Evolutionary conservation across 1,140 invertebrate genomes (phyloP).

Genomic region (Colletes latitarsis): DNA sequence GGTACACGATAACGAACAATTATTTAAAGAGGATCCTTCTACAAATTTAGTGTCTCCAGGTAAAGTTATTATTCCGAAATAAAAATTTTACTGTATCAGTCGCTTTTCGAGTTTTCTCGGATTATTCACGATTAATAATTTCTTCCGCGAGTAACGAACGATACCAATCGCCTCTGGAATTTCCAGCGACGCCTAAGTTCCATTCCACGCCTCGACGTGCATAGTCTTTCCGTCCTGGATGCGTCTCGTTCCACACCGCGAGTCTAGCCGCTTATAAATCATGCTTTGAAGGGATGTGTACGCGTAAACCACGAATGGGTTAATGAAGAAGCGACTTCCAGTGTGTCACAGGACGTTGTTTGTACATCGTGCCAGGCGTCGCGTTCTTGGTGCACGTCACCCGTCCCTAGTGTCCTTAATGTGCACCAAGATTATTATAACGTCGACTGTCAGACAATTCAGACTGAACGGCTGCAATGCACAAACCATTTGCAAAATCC

Average conservation of each 20-base stretch:
- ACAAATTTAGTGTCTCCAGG: no score
- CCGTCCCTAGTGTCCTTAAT: background rate
- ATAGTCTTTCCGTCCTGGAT: conserved; percentile 11
- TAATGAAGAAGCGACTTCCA: conserved; percentile 66
- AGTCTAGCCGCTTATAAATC: conserved; percentile 33
- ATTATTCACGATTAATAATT: background rate
- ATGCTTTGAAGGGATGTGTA: conserved; percentile 32
- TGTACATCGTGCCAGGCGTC: conserved; percentile 12
- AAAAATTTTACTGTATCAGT: no score
- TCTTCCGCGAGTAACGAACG: background rate
- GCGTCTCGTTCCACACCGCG: conserved; percentile 5
- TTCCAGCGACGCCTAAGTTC: background rate
- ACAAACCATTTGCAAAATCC: background rate
- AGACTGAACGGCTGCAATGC: background rate
- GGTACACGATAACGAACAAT: no score
- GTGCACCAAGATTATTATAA: background rate
- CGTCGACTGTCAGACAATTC: background rate
- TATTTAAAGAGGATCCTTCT: no score
- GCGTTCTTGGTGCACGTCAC: background rate
- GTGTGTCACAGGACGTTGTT: conserved; percentile 41
- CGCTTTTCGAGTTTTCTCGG: no score
- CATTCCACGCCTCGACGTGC: background rate
- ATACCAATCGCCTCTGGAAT: background rate
- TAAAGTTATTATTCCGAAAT: no score
- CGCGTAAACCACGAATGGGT: conserved; percentile 20